Evolutionary conservation across 2,888 invertebrate species (phyloP).

Genomic region (Dryococelus australis): DNA sequence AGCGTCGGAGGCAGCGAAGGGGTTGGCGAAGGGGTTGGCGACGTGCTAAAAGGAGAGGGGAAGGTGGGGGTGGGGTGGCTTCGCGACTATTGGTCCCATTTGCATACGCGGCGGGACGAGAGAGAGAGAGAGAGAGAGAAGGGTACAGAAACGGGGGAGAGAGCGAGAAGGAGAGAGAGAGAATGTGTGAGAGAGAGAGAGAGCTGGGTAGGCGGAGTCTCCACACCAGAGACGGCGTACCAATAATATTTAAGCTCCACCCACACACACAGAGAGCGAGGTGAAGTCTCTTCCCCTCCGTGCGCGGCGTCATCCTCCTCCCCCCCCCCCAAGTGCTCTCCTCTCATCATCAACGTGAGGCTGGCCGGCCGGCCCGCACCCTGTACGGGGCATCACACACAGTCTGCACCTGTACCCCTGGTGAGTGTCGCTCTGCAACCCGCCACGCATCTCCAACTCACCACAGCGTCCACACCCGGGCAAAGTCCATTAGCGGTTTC

Average conservation of each 20-base stretch:
- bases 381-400: no score
- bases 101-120: slow-evolving; percentile 34
- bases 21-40: background rate
- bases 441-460: background rate
- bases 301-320: background rate
- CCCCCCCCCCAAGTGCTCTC: background rate
- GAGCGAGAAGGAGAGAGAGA: no score
- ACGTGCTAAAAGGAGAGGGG: slow-evolving; percentile 27
- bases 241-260: slow-evolving; percentile 46
- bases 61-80: slow-evolving; percentile 28
- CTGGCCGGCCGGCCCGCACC: background rate
- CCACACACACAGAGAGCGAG: slow-evolving; percentile 35
- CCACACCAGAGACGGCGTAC: slow-evolving; percentile 43
- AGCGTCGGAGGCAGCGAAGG: slow-evolving; percentile 30
- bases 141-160: no score
- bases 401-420: background rate
- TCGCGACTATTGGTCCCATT: slow-evolving; percentile 43
- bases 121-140: slow-evolving; percentile 38
- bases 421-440: background rate
- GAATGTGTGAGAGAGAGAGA: slow-evolving; percentile 13
- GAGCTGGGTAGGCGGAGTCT: slow-evolving; percentile 38
- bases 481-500: no score
- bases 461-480: no score
- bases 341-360: background rate
- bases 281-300: background rate